Evolutionary conservation across 2,888 invertebrate species (phyloP), one percentile per base, ranked within the genome.

Genomic region (Cosmorhoe ocellata): DNA sequence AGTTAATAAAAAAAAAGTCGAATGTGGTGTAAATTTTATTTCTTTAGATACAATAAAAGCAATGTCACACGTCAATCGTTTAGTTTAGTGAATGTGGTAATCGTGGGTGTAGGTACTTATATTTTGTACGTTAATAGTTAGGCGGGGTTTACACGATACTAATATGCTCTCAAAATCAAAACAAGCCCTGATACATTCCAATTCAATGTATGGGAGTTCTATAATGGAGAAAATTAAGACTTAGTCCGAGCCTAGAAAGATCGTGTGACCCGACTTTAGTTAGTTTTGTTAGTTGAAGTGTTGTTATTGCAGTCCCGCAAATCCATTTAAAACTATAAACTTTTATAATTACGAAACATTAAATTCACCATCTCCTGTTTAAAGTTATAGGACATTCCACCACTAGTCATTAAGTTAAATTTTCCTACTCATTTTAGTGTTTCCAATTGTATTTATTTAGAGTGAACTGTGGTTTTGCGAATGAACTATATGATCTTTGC

Each of bases 391-490:
- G 44, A 53, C 53, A 53, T 53, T 53, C 53, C 53, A 49, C 53
- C 40, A 48, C 53, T 53, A 53, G 48, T 53, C 53, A 53, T 37
- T 53, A 53, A 53, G 53, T 48, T 53, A 48, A 40, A 48, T 44
- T 48, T 52, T 43, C 34, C 42, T 42, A 42, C 51, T 38, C 24
- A 33, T 26, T 39, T 38, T 42, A 41, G 46, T 40, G n/a, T 36
- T 40, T 51, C 36, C 27, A 46, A 37, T 38, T 38, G 37, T 51
- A 33, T 46, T 51, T 45, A 46, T 50, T 34, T 28, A 22, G 34
- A 10, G 31, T 22, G 14, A 22, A 12, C 9, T 24, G 5, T 14
- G 6, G 9, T 33, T 10, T 34, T 31, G 10, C n/a, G 41, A 27
- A 12, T 8, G 37, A 27, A 38, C 26, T 10, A 1, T 18, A 31